phyloP scores from a whole-genome alignment of 2,888 invertebrate genomes.

The Mactromeris polynyma region DNA sequence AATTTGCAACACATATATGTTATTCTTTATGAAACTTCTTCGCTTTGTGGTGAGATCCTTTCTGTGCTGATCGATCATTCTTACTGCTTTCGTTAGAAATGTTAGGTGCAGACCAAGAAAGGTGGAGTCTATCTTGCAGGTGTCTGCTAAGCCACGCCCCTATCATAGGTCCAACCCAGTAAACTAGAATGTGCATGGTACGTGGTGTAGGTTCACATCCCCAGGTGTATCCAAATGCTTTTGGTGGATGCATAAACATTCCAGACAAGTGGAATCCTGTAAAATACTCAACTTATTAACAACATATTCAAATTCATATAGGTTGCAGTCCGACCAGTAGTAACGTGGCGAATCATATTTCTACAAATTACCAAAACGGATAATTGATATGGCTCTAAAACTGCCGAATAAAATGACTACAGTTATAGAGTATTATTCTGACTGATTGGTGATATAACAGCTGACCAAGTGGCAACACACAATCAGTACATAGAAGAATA shows the following conservation, averaged over 20 bases:
- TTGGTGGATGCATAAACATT: constrained; percentile 36
- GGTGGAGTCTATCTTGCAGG: constrained; percentile 25
- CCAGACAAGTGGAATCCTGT: constrained; percentile 23
- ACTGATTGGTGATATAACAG: no score
- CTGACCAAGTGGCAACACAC: no score
- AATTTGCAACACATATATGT: background rate
- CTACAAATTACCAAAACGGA: no score
- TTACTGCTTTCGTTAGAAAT: background rate
- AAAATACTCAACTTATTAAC: no score
- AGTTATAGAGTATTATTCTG: no score
- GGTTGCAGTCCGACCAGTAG: background rate
- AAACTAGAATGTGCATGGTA: constrained; percentile 9
- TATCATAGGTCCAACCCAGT: constrained; percentile 24
- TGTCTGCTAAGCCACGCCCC: constrained; percentile 37
- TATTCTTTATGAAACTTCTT: background rate
- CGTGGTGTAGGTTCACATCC: constrained; percentile 23
- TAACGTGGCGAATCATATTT: no score
- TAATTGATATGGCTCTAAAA: background rate
- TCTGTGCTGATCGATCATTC: background rate
- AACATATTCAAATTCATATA: background rate
- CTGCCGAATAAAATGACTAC: no score
- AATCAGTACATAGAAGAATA: no score
- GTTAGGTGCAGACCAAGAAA: background rate
- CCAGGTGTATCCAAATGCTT: constrained; percentile 26
- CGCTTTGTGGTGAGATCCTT: background rate